These are phyloP conservation scores for Etheostoma nigrum DNA, from an alignment of 2,797 vertebrate genomes.

Conservation along the genomic window DNA sequence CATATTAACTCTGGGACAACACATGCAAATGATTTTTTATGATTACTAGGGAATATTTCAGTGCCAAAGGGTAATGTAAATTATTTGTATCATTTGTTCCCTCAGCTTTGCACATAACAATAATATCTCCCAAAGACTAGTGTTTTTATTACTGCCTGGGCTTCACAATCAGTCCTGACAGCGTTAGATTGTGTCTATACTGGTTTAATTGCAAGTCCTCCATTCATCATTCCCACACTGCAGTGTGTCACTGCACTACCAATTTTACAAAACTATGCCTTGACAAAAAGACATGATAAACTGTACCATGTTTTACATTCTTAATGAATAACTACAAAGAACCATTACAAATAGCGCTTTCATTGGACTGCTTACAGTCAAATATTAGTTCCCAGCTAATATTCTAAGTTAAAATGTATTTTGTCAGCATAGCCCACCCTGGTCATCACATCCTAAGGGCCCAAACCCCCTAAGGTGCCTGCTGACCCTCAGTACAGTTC, in stretches of 20 bases:
- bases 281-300: constrained; percentile 6
- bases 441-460: background rate
- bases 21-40: constrained; percentile 24
- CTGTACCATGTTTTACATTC: background rate
- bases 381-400: background rate
- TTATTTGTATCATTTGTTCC: background rate
- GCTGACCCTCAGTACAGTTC: background rate
- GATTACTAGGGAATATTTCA: constrained; percentile 12
- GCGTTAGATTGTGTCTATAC: constrained; percentile 2
- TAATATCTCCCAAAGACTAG: background rate
- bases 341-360: background rate
- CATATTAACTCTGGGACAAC: constrained; percentile 35
- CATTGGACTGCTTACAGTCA: background rate
- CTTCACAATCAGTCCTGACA: constrained; percentile 5
- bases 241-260: background rate
- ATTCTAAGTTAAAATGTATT: background rate
- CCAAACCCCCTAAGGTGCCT: background rate
- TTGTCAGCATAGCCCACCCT: background rate
- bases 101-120: constrained; percentile 11
- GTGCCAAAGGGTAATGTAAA: constrained; percentile 19
- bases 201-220: constrained; percentile 6
- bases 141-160: constrained; percentile 1
- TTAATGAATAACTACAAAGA: constrained; percentile 1
- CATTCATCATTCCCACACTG: constrained; percentile 2
- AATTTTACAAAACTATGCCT: background rate